Percentiles rank a stretch among this genome's conserved stretches.
phyloP scores from a whole-genome alignment of 2,113 vertebrate genomes.

The Passer domesticus region DNA sequence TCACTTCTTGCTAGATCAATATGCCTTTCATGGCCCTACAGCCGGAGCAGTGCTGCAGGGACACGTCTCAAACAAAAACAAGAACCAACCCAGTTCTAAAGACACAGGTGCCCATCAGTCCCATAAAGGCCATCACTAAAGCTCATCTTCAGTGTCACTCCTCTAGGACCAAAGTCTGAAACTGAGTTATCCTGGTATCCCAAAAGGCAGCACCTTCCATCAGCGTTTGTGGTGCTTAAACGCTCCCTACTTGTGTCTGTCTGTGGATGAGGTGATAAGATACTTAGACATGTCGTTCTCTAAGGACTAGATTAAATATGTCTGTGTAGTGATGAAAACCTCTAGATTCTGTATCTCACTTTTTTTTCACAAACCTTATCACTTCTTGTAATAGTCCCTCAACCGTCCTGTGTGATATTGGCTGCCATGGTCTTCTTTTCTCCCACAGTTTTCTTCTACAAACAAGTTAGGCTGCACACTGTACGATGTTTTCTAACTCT shows the following conservation, averaged over 20 bases:
- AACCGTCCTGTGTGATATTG: rapidly evolving
- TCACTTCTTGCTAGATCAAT: not conserved
- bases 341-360: not conserved
- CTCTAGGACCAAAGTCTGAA: not conserved
- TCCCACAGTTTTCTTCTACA: not conserved
- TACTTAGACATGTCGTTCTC: not conserved
- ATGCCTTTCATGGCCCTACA: not conserved
- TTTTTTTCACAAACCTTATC: not conserved
- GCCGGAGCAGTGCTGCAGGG: not conserved
- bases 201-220: not conserved
- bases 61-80: not conserved
- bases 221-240: not conserved
- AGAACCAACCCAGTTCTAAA: not conserved
- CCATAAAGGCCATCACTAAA: not conserved
- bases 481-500: not conserved
- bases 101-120: not conserved
- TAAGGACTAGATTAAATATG: not conserved
- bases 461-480: not conserved
- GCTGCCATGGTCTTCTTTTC: not conserved
- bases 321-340: not conserved
- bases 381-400: not conserved
- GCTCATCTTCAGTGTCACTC: not conserved
- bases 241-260: not conserved
- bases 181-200: not conserved
- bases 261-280: not conserved